Base-by-base conservation (phyloP, 2,888 invertebrate species). In the Lordiphosa andalusiaca region DNA sequence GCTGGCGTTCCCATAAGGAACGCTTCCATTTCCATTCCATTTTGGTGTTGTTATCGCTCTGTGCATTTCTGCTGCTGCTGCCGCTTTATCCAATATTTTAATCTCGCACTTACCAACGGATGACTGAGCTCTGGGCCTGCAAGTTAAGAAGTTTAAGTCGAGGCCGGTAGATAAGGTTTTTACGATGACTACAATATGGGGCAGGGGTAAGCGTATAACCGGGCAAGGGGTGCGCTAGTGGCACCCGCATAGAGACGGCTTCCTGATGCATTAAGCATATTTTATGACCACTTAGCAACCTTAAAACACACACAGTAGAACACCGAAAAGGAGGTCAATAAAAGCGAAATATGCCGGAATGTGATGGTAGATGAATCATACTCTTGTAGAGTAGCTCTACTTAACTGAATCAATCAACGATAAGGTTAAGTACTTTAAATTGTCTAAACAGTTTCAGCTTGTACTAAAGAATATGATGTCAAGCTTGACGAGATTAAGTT, bases 191-290 rank as follows among this genome's bases (percentile, higher is more conserved):
- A 19, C 33, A 23, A 10, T 36, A 25, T 42, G 36, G 33, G 36
- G 16, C 42, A 39, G 13, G 21, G 49, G 10, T 25, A 37, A 30
- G 42, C 12, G 44, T 12, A 33, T 25, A n/a, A 2, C 40, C 19
- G 41, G 33, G 44, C 41, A 35, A 44, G 36, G 49, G 60, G 61
- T 47, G 50, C 10, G 30, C 30, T 19, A 35, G 53, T 55, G 63
- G 59, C 74, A 77, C 75, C 73, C 80, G 82, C 75, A 82, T 73
- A 63, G 59, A 62, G 47, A 6, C 60, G 75, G 83, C 78, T 78
- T 83, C 78, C 80, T 83, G 83, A 76, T 76, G 80, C 80, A 80
- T 83, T 82, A 78, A 83, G 72, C 83, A 83, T 82, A 73, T 78
- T 78, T 78, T 82, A 82, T 82, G 82, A 75, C 78, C 77, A 77